Conservation (phyloP, 2,888 invertebrate genomes). For the Cryptosula pallasiana region DNA sequence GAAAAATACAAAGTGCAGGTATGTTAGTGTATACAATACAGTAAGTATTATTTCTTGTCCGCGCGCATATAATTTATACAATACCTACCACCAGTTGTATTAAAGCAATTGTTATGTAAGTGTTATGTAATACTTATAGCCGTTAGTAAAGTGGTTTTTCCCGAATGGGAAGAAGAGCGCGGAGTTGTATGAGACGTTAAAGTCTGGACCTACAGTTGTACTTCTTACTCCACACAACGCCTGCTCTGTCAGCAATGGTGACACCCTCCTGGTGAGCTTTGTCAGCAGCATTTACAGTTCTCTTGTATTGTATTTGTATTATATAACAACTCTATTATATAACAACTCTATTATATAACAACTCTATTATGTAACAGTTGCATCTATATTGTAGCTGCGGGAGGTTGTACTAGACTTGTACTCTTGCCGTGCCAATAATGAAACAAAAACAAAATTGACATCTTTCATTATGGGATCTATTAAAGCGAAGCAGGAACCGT, state of each 20-base stretch:
- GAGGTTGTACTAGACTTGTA: not conserved
- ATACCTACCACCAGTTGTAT: no score
- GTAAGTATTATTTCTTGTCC: no score
- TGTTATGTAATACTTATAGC: not conserved
- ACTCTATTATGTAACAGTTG: no score
- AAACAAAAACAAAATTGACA: not conserved
- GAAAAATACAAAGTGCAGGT: slow-evolving; percentile 61
- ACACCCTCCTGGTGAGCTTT: not conserved
- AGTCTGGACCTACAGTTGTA: slow-evolving; percentile 10
- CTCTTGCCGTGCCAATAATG: not conserved
- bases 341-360: no score
- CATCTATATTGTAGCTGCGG: not conserved
- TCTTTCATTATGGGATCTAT: not conserved
- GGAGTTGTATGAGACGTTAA: not conserved
- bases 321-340: no score
- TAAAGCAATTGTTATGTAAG: not conserved
- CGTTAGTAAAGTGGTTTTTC: not conserved
- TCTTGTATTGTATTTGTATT: no score
- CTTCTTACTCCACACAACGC: slow-evolving; percentile 10
- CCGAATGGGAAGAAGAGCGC: not conserved
- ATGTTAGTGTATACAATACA: no score
- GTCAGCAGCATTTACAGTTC: no score
- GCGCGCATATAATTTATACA: no score
- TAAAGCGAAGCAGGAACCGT: no score
- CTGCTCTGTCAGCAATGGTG: not conserved